Conservation (phyloP, 2,888 invertebrate species). For the Eugnorisma glareosa region DNA sequence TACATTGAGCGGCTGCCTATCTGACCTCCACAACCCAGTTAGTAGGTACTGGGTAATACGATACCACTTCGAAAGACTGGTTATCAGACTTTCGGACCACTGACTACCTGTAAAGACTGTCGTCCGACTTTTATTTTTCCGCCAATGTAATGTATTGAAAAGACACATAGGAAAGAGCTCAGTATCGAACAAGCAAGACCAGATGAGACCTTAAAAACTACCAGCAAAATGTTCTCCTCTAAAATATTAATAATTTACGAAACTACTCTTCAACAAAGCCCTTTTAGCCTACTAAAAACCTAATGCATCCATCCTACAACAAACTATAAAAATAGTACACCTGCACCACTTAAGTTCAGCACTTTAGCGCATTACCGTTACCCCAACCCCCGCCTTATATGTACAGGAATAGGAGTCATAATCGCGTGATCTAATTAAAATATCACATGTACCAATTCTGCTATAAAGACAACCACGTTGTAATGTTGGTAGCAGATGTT, state of each 20-base stretch:
- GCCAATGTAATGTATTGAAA: background rate
- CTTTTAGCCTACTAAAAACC: conserved; percentile 45
- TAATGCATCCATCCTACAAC: conserved; percentile 51
- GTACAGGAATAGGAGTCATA: conserved; percentile 57
- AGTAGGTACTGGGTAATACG: too few species aligned
- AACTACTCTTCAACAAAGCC: conserved; percentile 27
- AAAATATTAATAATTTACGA: conserved; percentile 36
- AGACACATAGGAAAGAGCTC: background rate
- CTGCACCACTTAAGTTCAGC: conserved; percentile 68
- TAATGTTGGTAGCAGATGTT: conserved; percentile 86
- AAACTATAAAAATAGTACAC: conserved; percentile 67
- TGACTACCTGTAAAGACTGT: background rate
- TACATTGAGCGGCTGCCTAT: too few species aligned
- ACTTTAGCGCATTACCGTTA: conserved; percentile 54
- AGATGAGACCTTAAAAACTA: background rate
- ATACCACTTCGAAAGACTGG: too few species aligned
- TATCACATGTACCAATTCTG: conserved; percentile 72
- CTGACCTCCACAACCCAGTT: too few species aligned
- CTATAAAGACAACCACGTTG: conserved; percentile 78
- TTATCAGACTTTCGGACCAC: too few species aligned
- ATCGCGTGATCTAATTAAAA: conserved; percentile 66
- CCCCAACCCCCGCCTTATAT: conserved; percentile 49
- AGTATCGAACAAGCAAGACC: background rate
- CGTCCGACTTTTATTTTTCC: background rate
- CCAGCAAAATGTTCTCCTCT: conserved; percentile 16